Evolutionary conservation across 2,797 vertebrate genomes (phyloP), one percentile per base, ranked within the genome.

Genomic region (Tadarida brasiliensis): DNA sequence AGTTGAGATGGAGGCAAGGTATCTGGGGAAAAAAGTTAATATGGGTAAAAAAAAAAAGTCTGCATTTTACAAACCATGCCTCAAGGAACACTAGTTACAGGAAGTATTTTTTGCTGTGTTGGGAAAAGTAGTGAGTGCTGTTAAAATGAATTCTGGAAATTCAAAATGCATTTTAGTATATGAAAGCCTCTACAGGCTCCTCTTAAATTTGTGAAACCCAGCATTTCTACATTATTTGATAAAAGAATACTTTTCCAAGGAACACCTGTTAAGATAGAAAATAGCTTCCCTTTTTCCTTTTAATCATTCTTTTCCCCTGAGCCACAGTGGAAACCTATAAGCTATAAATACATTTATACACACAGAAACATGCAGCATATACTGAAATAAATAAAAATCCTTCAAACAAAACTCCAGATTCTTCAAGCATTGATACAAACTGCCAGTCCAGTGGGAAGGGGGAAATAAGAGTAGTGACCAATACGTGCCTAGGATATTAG

Each of bases 101-200:
- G 57, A 77, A 11, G 4, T 35, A 44, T 5, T 71, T 77, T 92
- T 56, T 88, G 20, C 22, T 51, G 0, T 87, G 15, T 14, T 74
- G 11, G 20, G n/a, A 59, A 68, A 82, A 87, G 30, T 35, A 65
- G n/a, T 54, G 5, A 68, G 68, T 28, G 17, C 51, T 77, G 12
- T 70, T 68, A 80, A 61, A 71, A 86, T 68, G 17, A 94, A 94
- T 93, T 70, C 44, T 17, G 77, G 10, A 93, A 87, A 63, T 83
- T 87, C 47, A 61, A 88, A 90, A 83, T 61, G 30, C 11, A 83
- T 4, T 20, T 90, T 57, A 83, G 33, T 7, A 28, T 47, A 68
- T 44, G 70, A 92, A 83, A 89, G 20, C 16, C 4, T 73, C 28
- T 47, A 61, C 3, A 59, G 57, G 56, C 73, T 30, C 11, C 2